phyloP scores from a whole-genome alignment of 2,113 vertebrate genomes.

The Sinocyclocheilus anophthalmus region DNA sequence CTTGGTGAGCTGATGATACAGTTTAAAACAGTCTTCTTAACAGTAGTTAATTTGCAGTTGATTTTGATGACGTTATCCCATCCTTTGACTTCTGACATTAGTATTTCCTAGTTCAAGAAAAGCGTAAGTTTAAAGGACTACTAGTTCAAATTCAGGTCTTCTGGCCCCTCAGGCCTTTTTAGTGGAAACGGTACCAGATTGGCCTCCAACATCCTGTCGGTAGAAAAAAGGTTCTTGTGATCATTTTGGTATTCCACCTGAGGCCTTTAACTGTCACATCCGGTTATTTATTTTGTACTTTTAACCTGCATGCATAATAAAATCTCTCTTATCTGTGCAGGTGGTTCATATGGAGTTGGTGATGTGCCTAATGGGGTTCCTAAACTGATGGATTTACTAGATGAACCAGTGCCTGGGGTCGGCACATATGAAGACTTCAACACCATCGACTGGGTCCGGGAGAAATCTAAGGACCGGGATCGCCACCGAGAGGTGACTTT shows the following conservation, averaged over 20 bases:
- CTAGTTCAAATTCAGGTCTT: background rate
- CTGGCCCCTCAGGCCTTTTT: background rate
- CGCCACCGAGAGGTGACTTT: conserved; percentile 83
- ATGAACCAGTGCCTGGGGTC: conserved; percentile 84
- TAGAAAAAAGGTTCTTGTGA: background rate
- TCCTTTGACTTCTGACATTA: background rate
- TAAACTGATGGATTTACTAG: conserved; percentile 84
- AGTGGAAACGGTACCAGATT: background rate
- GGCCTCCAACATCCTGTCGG: background rate
- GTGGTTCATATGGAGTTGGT: conserved; percentile 74
- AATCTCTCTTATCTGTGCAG: conserved; percentile 59
- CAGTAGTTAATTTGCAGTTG: background rate
- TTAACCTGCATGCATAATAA: background rate
- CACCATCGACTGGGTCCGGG: conserved; percentile 89
- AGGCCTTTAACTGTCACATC: background rate
- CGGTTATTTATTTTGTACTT: background rate
- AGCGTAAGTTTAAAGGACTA: background rate
- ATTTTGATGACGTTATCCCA: background rate
- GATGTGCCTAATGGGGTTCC: conserved; percentile 74
- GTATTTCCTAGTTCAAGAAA: background rate
- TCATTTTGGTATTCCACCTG: background rate
- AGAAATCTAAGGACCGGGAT: conserved; percentile 87
- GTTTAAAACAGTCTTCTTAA: background rate
- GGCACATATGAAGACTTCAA: conserved; percentile 90
- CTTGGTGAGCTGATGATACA: background rate